Evolutionary conservation across 2,888 invertebrate genomes (phyloP), one percentile per base, ranked within the genome.

Genomic region (Trissolcus japonicus): DNA sequence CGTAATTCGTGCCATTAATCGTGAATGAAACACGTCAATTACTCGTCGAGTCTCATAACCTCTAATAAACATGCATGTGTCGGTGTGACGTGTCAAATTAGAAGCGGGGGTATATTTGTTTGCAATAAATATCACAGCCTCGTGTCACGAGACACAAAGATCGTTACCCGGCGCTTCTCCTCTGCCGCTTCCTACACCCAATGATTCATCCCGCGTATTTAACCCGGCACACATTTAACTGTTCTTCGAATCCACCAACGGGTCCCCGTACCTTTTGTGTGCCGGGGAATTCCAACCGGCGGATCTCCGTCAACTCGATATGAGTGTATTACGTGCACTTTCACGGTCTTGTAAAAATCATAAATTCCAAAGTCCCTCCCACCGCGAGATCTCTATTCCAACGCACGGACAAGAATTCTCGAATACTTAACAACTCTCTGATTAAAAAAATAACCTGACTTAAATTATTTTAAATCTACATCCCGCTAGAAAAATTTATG

Each of bases 161-260:
- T 19, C 13, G n/a, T 46, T 35, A 54, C 41, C 56, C 51, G 51
- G 50, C 35, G 14, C 3, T n/a, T 56, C 17, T 55, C 16, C 35
- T 53, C 59, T 9, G 46, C 43, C 11, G 51, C 53, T 51, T 57
- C 67, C 51, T 50, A 51, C 63, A 51, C 41, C 35, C 43, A 60
- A 68, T 75, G 72, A 75, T 60, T 75, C 72, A 76, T 61, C 60
- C 56, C 14, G 66, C 62, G 76, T 69, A 76, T 79, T 76, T 68
- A 76, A 59, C 48, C 62, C 73, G 48, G 35, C 35, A 51, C 62
- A 62, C 54, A 50, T 56, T 79, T 68, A 63, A 74, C 71, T 43
- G 63, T 75, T 79, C 76, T 46, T 51, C 76, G 76, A 60, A 60
- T 54, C 60, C 54, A 35, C 54, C 54, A 60, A 54, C 60, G 53